Evolutionary conservation across 2,797 vertebrate species (phyloP).

Genomic region (Halcyon leucocephala): DNA sequence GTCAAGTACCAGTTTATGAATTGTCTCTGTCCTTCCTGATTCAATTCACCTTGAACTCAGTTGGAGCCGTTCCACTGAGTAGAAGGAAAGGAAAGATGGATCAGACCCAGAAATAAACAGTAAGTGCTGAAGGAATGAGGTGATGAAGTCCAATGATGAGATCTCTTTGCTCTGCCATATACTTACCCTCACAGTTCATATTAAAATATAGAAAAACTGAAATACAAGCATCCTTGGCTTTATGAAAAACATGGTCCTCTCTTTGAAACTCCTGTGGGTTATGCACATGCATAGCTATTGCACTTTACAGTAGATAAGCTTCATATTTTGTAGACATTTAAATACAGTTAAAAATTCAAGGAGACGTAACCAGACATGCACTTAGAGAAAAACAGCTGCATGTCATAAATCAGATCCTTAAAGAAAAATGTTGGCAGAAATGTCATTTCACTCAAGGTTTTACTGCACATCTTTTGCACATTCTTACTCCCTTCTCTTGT

Average conservation of each 20-base stretch:
- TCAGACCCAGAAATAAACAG: neutral
- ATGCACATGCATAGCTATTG: neutral
- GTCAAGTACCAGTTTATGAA: neutral
- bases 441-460: neutral
- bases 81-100: neutral
- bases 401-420: constrained; percentile 20
- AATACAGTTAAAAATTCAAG: neutral
- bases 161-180: rapidly evolving
- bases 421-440: neutral
- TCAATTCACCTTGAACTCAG: neutral
- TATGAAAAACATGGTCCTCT: neutral
- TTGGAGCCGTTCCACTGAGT: neutral
- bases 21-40: neutral
- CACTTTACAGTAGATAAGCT: constrained; percentile 2
- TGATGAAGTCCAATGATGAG: neutral
- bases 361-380: constrained; percentile 1
- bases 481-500: neutral
- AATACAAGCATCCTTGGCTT: neutral
- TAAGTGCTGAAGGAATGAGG: neutral
- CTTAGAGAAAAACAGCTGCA: constrained; percentile 29
- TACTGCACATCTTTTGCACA: neutral
- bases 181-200: neutral
- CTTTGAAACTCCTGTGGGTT: neutral
- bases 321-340: constrained; percentile 11
- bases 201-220: neutral